Percentiles rank a stretch among this genome's conserved stretches.
These are phyloP conservation scores for Tenthredo mesomela DNA, from an alignment of 2,888 invertebrate species.

Conservation along the genomic window DNA sequence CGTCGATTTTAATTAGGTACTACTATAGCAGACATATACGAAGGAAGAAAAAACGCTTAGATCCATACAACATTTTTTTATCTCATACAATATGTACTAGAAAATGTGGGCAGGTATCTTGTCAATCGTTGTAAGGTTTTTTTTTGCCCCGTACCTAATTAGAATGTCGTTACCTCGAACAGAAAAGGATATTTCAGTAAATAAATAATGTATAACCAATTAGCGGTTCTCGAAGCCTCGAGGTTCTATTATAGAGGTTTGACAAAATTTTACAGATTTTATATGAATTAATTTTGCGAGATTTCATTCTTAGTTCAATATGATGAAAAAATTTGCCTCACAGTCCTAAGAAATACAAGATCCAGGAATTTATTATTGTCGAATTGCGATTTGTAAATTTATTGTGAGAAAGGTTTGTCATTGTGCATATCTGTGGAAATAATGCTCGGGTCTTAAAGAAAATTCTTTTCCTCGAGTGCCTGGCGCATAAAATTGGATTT, in stretches of 20 bases:
- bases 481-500: slow-evolving; percentile 27
- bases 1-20: not conserved
- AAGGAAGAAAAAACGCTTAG: not conserved
- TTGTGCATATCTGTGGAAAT: slow-evolving; percentile 1
- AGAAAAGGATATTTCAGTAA: not conserved
- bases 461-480: slow-evolving; percentile 23
- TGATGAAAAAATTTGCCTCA: not conserved
- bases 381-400: not conserved
- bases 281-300: not conserved
- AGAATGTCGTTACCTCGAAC: not conserved
- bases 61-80: not conserved
- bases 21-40: not conserved
- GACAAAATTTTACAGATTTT: not conserved
- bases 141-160: not conserved
- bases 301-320: not conserved
- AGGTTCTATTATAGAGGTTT: not conserved
- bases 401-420: not conserved
- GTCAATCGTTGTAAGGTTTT: not conserved
- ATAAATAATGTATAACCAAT: not conserved
- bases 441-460: slow-evolving; percentile 1
- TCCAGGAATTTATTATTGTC: not conserved
- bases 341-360: not conserved
- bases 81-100: not conserved
- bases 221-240: not conserved
- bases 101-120: not conserved